Evolutionary conservation across 2,888 invertebrate genomes (phyloP).

Genomic region (Germaria angustata): DNA sequence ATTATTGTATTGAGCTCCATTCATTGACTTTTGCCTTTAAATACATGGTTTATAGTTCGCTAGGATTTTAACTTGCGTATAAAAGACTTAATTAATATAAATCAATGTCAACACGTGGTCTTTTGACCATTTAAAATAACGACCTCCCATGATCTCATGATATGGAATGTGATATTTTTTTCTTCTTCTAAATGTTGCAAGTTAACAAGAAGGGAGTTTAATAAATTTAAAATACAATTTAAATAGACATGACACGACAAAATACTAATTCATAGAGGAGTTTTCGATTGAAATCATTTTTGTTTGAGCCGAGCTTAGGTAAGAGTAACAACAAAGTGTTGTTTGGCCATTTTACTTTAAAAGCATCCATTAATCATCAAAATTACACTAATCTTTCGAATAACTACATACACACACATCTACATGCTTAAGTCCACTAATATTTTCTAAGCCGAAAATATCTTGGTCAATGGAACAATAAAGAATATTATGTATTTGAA

Average conservation of each 20-base stretch:
- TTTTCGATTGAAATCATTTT: no score
- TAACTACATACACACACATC: neutral
- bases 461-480: no score
- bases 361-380: neutral
- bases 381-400: neutral
- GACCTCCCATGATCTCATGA: slow-evolving; percentile 38
- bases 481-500: no score
- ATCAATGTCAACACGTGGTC: slow-evolving; percentile 26
- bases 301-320: no score
- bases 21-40: slow-evolving; percentile 1
- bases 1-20: slow-evolving; percentile 18
- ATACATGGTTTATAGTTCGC: neutral
- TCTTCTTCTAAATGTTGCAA: neutral
- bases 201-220: neutral
- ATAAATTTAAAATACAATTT: neutral
- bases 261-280: neutral
- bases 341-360: neutral
- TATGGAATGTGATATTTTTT: slow-evolving; percentile 15
- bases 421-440: no score
- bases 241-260: neutral
- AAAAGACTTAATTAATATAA: slow-evolving; percentile 31
- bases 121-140: slow-evolving; percentile 13
- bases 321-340: neutral
- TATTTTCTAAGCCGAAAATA: no score
- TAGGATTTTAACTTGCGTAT: neutral